These are phyloP conservation scores for Leptinotarsa tumamoca DNA, from an alignment of 2,888 invertebrate species.

Conservation along the genomic window DNA sequence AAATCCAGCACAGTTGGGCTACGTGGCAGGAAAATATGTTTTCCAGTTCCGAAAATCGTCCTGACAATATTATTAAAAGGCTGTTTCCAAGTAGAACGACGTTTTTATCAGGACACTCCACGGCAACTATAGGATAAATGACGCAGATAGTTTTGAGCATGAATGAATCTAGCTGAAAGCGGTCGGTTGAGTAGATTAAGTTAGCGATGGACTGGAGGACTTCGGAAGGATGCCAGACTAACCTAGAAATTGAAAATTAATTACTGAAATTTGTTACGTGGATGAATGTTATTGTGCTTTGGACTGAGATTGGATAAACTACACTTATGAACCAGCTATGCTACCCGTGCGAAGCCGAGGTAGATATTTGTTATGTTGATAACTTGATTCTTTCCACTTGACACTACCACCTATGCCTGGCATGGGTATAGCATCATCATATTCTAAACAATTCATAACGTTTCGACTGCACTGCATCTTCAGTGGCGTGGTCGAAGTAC, in stretches of 20 bases:
- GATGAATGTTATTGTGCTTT: too few species aligned
- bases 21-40: slow-evolving; percentile 28
- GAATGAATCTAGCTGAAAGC: slow-evolving; percentile 20
- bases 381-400: too few species aligned
- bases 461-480: too few species aligned
- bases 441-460: too few species aligned
- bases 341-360: too few species aligned
- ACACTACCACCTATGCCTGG: too few species aligned
- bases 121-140: slow-evolving; percentile 35
- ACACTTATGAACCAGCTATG: too few species aligned
- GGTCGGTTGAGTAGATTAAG: slow-evolving; percentile 36
- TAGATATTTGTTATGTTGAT: too few species aligned
- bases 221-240: slow-evolving; percentile 35
- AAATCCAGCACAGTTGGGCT: slow-evolving; percentile 40
- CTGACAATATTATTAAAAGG: slow-evolving; percentile 32
- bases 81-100: slow-evolving; percentile 39
- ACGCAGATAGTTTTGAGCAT: slow-evolving; percentile 34
- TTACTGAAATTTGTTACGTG: not conserved
- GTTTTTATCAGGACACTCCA: slow-evolving; percentile 18
- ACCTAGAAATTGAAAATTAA: slow-evolving; percentile 25
- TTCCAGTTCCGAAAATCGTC: slow-evolving; percentile 23
- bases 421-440: too few species aligned
- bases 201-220: slow-evolving; percentile 32
- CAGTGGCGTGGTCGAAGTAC: too few species aligned
- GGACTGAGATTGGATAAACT: too few species aligned